Percentiles rank a stretch among this genome's conserved stretches.
Conservation (phyloP, 1,140 invertebrate genomes). For the Achroia grisella region DNA sequence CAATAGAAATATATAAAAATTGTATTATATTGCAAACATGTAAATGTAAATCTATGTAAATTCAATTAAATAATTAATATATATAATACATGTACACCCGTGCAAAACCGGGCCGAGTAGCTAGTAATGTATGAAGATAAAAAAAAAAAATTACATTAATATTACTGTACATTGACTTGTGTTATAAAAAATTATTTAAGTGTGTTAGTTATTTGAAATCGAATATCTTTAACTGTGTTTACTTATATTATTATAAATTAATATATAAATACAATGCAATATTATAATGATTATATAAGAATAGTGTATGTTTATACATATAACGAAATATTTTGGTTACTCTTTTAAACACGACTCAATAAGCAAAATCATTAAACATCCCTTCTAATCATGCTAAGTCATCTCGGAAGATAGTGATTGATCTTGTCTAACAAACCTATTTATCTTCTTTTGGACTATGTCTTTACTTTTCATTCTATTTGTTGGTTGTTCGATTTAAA, state of each 20-base stretch:
- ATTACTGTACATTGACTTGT: neutral
- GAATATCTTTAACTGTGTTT: neutral
- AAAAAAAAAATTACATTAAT: neutral
- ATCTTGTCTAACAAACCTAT: conserved; percentile 32
- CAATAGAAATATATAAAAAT: too few species aligned
- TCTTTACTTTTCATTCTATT: neutral
- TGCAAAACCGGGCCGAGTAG: too few species aligned
- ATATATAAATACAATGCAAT: neutral
- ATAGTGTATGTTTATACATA: neutral
- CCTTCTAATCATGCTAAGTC: conserved; percentile 22
- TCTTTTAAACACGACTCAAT: too few species aligned
- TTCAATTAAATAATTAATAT: neutral
- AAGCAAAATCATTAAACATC: too few species aligned
- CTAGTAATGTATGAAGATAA: neutral
- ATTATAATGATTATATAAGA: neutral
- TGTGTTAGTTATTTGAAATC: neutral
- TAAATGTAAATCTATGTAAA: too few species aligned
- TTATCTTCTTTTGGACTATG: conserved; percentile 21
- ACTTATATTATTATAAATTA: neutral
- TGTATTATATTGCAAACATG: too few species aligned
- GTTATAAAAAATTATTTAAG: neutral
- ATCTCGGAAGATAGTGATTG: conserved; percentile 32
- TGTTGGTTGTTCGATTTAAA: too few species aligned
- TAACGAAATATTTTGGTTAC: too few species aligned
- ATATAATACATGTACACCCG: too few species aligned